Percentiles rank a stretch among this genome's conserved stretches.
These are phyloP conservation scores for Triplophysa siluroides DNA, from an alignment of 2,113 vertebrate species.

Conservation along the genomic window DNA sequence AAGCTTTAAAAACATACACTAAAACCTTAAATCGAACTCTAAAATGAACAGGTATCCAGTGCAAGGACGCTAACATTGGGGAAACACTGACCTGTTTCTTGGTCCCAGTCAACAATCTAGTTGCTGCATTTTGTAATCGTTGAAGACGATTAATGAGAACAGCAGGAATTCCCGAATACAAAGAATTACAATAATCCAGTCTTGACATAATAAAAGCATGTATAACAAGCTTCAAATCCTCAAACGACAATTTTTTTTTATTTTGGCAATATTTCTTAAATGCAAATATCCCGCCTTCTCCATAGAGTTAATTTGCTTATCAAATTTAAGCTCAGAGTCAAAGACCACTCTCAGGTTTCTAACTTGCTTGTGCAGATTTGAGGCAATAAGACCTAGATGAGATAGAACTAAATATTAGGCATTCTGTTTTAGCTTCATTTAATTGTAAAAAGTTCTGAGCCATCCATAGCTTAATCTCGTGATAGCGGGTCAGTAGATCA, in stretches of 20 bases:
- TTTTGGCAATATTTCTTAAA: not conserved
- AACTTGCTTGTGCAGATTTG: not conserved
- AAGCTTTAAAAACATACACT: too few species aligned
- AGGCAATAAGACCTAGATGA: not conserved
- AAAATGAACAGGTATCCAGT: not conserved
- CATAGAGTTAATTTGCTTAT: not conserved
- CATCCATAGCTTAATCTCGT: too few species aligned
- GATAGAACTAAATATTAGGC: not conserved
- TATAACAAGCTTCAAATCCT: constrained; percentile 1
- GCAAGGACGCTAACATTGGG: not conserved
- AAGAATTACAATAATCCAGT: not conserved
- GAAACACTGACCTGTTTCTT: not conserved
- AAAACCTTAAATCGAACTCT: too few species aligned
- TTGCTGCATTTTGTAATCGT: not conserved
- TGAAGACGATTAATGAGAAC: not conserved
- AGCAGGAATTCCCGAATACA: not conserved
- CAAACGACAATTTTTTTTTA: too few species aligned
- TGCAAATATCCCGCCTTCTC: not conserved
- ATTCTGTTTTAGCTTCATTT: not conserved
- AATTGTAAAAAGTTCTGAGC: not conserved
- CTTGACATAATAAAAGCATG: not conserved
- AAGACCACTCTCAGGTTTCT: not conserved
- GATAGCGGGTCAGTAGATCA: not conserved
- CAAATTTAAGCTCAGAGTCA: not conserved
- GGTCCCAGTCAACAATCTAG: not conserved